Percentiles rank a stretch among this genome's conserved stretches.
These are phyloP conservation scores for Nemapogon koenigi DNA, from an alignment of 2,888 invertebrate genomes.

Conservation along the genomic window DNA sequence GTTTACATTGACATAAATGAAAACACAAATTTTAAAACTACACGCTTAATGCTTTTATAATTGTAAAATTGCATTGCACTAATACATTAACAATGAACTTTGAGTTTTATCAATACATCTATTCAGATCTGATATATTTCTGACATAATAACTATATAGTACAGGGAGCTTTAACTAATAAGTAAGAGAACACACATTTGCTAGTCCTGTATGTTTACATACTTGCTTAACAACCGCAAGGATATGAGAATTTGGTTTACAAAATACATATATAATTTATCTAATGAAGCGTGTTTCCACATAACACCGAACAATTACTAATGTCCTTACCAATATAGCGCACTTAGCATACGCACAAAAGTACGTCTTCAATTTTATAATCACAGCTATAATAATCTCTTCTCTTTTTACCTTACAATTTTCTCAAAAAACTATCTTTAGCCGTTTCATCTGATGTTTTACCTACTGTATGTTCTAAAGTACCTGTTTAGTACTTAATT, in stretches of 20 bases:
- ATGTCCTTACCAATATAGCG: conserved; percentile 10
- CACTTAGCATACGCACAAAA: conserved; percentile 36
- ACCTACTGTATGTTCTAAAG: too few relatives aligned
- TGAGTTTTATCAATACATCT: too few relatives aligned
- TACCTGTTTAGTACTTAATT: conserved; percentile 58
- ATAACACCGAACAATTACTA: conserved; percentile 15
- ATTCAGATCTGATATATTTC: too few relatives aligned
- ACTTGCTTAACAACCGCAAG: too few relatives aligned
- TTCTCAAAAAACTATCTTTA: conserved; percentile 17
- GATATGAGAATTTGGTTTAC: too few relatives aligned
- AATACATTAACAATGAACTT: too few relatives aligned
- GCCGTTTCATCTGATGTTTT: conserved; percentile 38
- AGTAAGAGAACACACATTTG: too few relatives aligned
- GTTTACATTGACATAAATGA: background rate
- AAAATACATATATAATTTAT: too few relatives aligned
- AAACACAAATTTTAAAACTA: background rate
- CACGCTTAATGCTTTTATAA: background rate
- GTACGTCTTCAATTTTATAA: conserved; percentile 43
- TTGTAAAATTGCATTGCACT: background rate
- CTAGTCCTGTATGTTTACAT: background rate
- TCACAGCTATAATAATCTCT: conserved; percentile 63
- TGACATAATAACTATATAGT: too few relatives aligned
- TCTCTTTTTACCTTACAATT: conserved; percentile 38
- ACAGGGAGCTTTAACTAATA: too few relatives aligned
- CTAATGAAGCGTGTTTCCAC: conserved; percentile 18